Evolutionary conservation across 2,888 invertebrate species (phyloP), one percentile per base, ranked within the genome.

Genomic region (Tetanocera ferruginea): DNA sequence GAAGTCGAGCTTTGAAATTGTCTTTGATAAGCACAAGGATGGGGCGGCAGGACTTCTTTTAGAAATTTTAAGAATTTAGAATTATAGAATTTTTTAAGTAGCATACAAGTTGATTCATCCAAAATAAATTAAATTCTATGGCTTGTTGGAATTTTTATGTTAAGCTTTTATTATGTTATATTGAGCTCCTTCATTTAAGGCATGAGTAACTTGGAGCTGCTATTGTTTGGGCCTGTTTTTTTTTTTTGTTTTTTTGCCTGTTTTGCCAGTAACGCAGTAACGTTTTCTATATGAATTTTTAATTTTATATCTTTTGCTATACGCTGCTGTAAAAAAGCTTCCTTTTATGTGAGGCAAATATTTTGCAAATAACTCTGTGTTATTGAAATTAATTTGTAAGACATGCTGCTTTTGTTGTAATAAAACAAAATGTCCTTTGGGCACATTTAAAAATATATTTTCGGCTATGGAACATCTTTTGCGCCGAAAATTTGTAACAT

Each of bases 361-460:
- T 64, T 67, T 55, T 43, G 66, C 11, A 75, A 75, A 75, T 75
- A 67, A 23, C 66, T 66, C 43, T n/a, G 52, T 17, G 52, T 34
- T 75, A 75, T 75, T 75, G 67, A 75, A 75, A 75, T 75, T 49
- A 75, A 55, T 55, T 75, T 75, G 55, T 55, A 43, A 23, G 55
- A 67, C 62, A 75, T 49, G 74, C 34, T 49, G 74, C 34, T 66
- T 52, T 51, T 74, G 52, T 74, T 49, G 75, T 31, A 66, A 67
- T 34, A 74, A 73, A 43, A 49, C 28, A 69, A 49, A 49, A 31
- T n/a, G 51, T 49, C 52, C 69, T 69, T 49, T 25, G 52, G 69
- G 69, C 28, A 43, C 69, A 43, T 69, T 51, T 31, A n/a, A n/a
- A 43, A 43, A 43, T 2, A 43, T 11, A 14, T 43, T 43, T 43